Evolutionary conservation across 2,797 vertebrate genomes (phyloP).

Genomic region (Leuciscus waleckii): DNA sequence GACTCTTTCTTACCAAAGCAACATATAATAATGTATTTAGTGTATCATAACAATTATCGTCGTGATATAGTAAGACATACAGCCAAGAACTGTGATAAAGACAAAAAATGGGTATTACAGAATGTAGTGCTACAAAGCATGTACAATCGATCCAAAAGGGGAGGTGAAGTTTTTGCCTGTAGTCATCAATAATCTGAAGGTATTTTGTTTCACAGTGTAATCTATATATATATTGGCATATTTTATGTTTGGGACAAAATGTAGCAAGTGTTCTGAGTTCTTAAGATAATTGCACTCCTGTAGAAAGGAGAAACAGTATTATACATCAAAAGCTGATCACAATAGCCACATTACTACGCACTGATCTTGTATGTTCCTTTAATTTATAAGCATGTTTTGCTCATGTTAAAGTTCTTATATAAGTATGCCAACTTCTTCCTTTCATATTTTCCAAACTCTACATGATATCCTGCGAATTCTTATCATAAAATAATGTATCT

Average conservation of each 20-base stretch:
- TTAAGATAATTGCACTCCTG: not conserved
- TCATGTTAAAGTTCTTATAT: not conserved
- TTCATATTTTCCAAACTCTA: not conserved
- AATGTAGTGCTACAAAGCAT: not conserved
- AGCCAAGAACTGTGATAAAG: not conserved
- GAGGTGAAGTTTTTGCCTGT: not conserved
- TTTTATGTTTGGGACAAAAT: slow-evolving; percentile 12
- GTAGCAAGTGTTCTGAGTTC: slow-evolving; percentile 4
- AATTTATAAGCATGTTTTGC: not conserved
- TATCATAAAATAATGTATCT: not conserved
- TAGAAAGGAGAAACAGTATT: not conserved
- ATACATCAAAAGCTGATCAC: not conserved
- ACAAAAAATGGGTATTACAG: not conserved
- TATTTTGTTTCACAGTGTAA: slow-evolving; percentile 43
- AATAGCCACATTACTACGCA: not conserved
- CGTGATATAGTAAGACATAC: not conserved
- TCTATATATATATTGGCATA: slow-evolving; percentile 6
- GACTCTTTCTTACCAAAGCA: not conserved
- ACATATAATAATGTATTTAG: not conserved
- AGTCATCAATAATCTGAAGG: not conserved
- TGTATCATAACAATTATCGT: not conserved
- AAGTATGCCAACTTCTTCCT: not conserved
- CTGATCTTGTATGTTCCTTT: not conserved
- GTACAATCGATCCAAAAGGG: not conserved
- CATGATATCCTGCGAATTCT: not conserved